These are phyloP conservation scores for Phania funesta DNA, from an alignment of 2,888 invertebrate genomes.

Conservation along the genomic window DNA sequence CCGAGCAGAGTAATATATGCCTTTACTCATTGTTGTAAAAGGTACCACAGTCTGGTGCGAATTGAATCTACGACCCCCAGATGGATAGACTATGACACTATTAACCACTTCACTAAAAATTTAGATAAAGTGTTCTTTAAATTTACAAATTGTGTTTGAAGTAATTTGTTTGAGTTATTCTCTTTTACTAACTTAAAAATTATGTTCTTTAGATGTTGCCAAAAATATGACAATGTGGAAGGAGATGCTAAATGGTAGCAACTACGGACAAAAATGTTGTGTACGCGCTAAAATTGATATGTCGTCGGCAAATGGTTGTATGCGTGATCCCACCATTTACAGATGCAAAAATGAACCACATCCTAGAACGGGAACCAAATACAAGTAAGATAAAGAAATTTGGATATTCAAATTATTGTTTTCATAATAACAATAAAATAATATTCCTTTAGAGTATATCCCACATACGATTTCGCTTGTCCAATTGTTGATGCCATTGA, in stretches of 20 bases:
- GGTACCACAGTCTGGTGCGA: too few species aligned
- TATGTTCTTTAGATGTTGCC: slow-evolving; percentile 84
- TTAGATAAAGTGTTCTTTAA: too few species aligned
- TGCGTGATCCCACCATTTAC: slow-evolving; percentile 99
- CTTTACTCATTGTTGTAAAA: too few species aligned
- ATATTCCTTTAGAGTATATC: slow-evolving; percentile 91
- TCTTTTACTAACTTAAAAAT: background rate
- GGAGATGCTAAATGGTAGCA: slow-evolving; percentile 94
- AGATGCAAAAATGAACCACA: slow-evolving; percentile 97
- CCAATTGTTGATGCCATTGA: slow-evolving; percentile 99
- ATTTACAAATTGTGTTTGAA: too few species aligned
- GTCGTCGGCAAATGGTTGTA: slow-evolving; percentile 96
- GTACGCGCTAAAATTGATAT: slow-evolving; percentile 99
- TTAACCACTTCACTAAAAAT: too few species aligned
- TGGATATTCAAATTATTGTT: background rate
- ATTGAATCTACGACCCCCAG: too few species aligned
- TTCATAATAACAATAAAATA: background rate
- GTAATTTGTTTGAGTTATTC: too few species aligned
- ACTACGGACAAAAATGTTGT: slow-evolving; percentile 91
- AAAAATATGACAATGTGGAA: slow-evolving; percentile 94
- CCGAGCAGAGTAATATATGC: too few species aligned
- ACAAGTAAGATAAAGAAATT: slow-evolving; percentile 86
- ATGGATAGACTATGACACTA: too few species aligned
- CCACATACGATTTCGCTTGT: slow-evolving; percentile 99
- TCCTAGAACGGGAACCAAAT: slow-evolving; percentile 95